Conservation (phyloP, 2,113 vertebrate species). For the Grus americana region DNA sequence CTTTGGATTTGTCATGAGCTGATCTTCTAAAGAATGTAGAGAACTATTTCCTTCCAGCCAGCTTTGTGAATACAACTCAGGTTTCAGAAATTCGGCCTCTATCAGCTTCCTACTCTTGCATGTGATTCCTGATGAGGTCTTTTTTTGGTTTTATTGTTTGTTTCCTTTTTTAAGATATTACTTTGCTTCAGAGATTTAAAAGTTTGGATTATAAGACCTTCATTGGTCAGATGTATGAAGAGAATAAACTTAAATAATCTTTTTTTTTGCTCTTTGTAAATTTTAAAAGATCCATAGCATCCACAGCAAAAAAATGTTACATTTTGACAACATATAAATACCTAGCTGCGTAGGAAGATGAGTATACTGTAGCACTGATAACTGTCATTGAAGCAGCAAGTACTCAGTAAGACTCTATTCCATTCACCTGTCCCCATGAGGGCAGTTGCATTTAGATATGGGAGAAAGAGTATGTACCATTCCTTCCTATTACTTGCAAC, state of each 20-base stretch:
- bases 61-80: not conserved
- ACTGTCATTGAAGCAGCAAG: not conserved
- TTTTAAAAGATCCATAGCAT: not conserved
- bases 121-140: not conserved
- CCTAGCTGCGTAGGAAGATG: not conserved
- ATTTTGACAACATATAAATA: not conserved
- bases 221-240: not conserved
- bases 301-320: not conserved
- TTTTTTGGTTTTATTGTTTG: not conserved
- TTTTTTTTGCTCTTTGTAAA: not conserved
- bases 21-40: conserved; percentile 22
- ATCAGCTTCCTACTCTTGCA: not conserved
- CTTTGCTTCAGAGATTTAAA: not conserved
- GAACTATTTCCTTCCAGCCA: not conserved
- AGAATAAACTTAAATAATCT: not conserved
- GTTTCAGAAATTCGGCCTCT: not conserved
- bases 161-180: not conserved
- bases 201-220: not conserved
- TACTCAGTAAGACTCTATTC: not conserved
- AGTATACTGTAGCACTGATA: not conserved
- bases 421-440: not conserved
- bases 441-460: not conserved
- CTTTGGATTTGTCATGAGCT: conserved; percentile 46
- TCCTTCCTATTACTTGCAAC: not conserved
- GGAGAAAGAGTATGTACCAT: not conserved